Evolutionary conservation across 1,140 invertebrate species (phyloP).

Genomic region (Caenorhabditis tropicalis): DNA sequence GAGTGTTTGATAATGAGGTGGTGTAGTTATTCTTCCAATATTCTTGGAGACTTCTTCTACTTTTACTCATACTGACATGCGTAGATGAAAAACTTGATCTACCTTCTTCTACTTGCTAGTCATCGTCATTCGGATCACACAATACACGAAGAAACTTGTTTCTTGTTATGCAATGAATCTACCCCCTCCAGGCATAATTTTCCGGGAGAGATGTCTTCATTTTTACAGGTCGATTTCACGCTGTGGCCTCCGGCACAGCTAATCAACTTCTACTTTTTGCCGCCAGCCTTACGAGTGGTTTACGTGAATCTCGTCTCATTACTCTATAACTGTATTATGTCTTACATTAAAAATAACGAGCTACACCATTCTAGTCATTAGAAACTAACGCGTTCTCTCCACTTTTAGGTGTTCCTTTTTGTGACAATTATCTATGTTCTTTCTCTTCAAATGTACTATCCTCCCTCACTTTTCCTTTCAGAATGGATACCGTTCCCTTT

Average conservation of each 20-base stretch:
- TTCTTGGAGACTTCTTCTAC: not conserved
- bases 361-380: conserved; percentile 6
- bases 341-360: conserved; percentile 51
- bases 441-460: not conserved
- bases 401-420: not conserved
- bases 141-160: conserved; percentile 20
- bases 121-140: not conserved
- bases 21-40: not conserved
- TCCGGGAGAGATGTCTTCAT: not conserved
- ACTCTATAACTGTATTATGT: conserved; percentile 51
- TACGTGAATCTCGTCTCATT: conserved; percentile 50
- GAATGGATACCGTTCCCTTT: conserved; percentile 7
- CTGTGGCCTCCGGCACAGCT: conserved; percentile 47
- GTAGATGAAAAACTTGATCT: conserved; percentile 27
- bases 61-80: not conserved
- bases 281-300: conserved; percentile 36
- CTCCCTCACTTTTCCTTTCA: not conserved
- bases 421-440: not conserved
- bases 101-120: conserved; percentile 22
- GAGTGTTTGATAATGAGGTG: conserved; percentile 39
- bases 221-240: conserved; percentile 47
- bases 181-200: conserved; percentile 18
- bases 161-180: conserved; percentile 37
- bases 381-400: not conserved
- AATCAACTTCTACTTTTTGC: conserved; percentile 51